These are phyloP conservation scores for Drosophila leonis DNA, from an alignment of 2,888 invertebrate species.

Conservation along the genomic window DNA sequence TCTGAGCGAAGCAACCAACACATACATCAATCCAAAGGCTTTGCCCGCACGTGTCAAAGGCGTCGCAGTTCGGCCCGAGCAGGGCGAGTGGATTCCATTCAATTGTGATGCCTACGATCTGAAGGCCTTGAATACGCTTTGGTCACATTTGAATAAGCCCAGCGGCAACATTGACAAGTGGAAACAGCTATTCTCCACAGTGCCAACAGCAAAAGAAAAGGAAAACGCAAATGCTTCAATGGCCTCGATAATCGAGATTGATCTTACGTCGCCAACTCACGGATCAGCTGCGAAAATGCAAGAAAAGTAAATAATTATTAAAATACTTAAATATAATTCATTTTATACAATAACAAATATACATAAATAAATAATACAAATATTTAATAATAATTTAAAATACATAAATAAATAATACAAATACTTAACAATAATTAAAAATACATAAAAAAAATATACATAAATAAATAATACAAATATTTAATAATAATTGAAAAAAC, in stretches of 20 bases:
- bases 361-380: neutral
- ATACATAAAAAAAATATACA: no score
- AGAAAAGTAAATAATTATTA: slow-evolving; percentile 1
- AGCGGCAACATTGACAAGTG: slow-evolving; percentile 31
- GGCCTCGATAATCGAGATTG: slow-evolving; percentile 62
- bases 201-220: slow-evolving; percentile 3
- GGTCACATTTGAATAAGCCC: slow-evolving; percentile 11
- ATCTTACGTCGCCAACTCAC: slow-evolving; percentile 42
- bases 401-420: slow-evolving; percentile 1
- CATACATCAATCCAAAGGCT: slow-evolving; percentile 47
- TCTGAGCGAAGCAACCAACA: slow-evolving; percentile 57
- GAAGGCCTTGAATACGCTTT: slow-evolving; percentile 22
- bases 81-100: slow-evolving; percentile 49
- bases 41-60: slow-evolving; percentile 61
- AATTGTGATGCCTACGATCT: slow-evolving; percentile 8
- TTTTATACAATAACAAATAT: neutral
- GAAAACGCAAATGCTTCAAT: slow-evolving; percentile 19
- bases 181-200: slow-evolving; percentile 40
- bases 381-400: neutral
- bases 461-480: neutral
- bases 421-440: neutral
- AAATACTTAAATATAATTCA: neutral
- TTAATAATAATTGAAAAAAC: neutral
- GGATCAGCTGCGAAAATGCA: slow-evolving; percentile 15
- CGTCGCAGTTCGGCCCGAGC: slow-evolving; percentile 22